These are phyloP conservation scores for Ophion costatus DNA, from an alignment of 2,888 invertebrate genomes.

Conservation along the genomic window DNA sequence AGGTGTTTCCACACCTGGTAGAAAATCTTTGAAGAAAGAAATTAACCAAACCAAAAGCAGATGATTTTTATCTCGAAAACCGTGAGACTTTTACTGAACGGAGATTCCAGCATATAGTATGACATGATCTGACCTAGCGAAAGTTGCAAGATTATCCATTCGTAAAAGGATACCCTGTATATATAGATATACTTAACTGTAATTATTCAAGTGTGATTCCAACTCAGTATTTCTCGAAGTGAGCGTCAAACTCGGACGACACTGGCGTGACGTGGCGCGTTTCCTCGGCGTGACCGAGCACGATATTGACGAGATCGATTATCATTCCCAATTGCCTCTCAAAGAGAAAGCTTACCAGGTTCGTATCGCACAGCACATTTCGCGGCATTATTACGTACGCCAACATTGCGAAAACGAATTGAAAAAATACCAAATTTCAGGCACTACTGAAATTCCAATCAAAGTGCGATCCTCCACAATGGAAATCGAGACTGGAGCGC, in stretches of 20 bases:
- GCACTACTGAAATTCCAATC: conserved; percentile 74
- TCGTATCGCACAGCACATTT: conserved; percentile 26
- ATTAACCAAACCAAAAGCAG: too few species aligned
- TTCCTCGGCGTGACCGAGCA: conserved; percentile 75
- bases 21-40: too few species aligned
- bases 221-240: conserved; percentile 72
- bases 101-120: too few species aligned
- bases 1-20: too few species aligned
- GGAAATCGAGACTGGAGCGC: conserved; percentile 74
- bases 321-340: conserved; percentile 66
- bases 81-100: too few species aligned
- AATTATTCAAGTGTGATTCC: not conserved
- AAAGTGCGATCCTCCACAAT: conserved; percentile 67
- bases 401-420: not conserved
- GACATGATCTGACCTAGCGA: too few species aligned
- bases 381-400: conserved; percentile 43
- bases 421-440: conserved; percentile 67
- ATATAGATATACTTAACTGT: too few species aligned
- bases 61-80: too few species aligned
- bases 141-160: too few species aligned
- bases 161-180: too few species aligned
- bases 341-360: conserved; percentile 75
- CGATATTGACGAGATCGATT: conserved; percentile 76
- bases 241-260: conserved; percentile 74
- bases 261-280: conserved; percentile 78